A percentile compares a stretch with the other conserved stretches of the same genome.
phyloP scores from a whole-genome alignment of 1,140 invertebrate genomes.

The Drosophila rhopaloa region DNA sequence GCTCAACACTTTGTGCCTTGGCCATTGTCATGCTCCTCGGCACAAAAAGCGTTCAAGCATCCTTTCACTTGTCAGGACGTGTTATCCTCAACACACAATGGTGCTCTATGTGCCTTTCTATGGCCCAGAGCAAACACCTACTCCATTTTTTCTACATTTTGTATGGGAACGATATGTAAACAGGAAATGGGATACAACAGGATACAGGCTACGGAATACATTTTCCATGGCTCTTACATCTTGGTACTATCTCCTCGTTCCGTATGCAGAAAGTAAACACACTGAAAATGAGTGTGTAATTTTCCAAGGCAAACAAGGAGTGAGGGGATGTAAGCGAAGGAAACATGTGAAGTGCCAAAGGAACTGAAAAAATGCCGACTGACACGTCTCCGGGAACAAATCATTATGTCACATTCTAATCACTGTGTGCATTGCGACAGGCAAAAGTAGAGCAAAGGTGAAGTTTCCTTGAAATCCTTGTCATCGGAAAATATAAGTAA shows the following conservation, averaged over 20 bases:
- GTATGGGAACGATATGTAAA: conserved; percentile 52
- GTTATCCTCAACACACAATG: conserved; percentile 47
- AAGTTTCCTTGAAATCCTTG: conserved; percentile 9
- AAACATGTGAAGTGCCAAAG: conserved; percentile 59
- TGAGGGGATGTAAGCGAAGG: conserved; percentile 22
- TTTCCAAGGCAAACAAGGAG: conserved; percentile 72
- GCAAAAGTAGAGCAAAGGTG: conserved; percentile 52
- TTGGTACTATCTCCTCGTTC: conserved; percentile 41
- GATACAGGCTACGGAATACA: conserved; percentile 51
- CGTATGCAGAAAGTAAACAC: conserved; percentile 74
- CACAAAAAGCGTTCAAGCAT: conserved; percentile 43
- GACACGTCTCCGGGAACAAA: conserved; percentile 46
- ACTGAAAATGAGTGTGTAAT: conserved; percentile 77
- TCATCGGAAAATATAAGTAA: not conserved
- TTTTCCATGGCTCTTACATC: conserved; percentile 24
- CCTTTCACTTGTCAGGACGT: conserved; percentile 73
- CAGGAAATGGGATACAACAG: conserved; percentile 71
- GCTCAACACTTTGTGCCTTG: conserved; percentile 3
- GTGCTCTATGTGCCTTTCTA: conserved; percentile 22
- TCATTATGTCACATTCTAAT: conserved; percentile 64
- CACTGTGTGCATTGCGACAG: conserved; percentile 30
- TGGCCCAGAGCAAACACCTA: conserved; percentile 68
- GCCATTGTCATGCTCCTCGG: conserved; percentile 19
- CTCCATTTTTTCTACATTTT: conserved; percentile 49
- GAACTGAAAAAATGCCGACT: conserved; percentile 36